Base-by-base conservation (phyloP, 1,140 invertebrate genomes). In the Papilio polytes region DNA sequence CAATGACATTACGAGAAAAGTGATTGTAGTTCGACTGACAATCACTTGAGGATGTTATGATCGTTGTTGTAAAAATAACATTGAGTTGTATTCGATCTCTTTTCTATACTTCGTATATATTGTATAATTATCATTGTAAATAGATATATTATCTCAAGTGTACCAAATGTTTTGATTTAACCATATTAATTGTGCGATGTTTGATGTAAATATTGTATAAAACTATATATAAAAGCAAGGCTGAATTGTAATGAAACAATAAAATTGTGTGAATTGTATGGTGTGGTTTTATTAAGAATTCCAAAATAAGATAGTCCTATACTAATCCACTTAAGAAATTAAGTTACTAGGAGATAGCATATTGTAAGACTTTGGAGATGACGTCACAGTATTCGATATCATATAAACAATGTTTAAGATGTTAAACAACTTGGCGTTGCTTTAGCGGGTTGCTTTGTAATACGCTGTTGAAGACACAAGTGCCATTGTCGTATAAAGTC, bases 1-100 rank as follows among this genome's bases (percentile, higher is more conserved):
- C 94, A 95, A 95, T 95, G 95, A 95, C 94, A 95, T 81, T 95
- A 95, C 90, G 93, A 92, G 87, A 95, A 95, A 88, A 94, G 94
- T 91, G 94, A 95, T 89, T 94, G 93, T 87, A 94, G 92, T 89
- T 91, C 93, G 9, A 90, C 92, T 85, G 94, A 95, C 83, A 94
- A 93, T 86, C 90, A 93, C 80, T 85, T 95, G 44, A 91, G 94
- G 85, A 95, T 95, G 94, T 95, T 95, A 95, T 95, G 95, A 95
- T 95, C 90, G 88, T 94, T 94, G 82, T 90, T 94, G 84, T 90
- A 88, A 89, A 80, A 56, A 77, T 59, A 22, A 3, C 31, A 53
- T 81, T 81, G 63, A 9, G 78, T 85, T 82, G 81, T 79, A 82
- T 78, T 89, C 85, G 84, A 83, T 80, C 15, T 85, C 81, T 80